These are phyloP conservation scores for Pimpla rufipes DNA, from an alignment of 2,888 invertebrate genomes.

Conservation along the genomic window DNA sequence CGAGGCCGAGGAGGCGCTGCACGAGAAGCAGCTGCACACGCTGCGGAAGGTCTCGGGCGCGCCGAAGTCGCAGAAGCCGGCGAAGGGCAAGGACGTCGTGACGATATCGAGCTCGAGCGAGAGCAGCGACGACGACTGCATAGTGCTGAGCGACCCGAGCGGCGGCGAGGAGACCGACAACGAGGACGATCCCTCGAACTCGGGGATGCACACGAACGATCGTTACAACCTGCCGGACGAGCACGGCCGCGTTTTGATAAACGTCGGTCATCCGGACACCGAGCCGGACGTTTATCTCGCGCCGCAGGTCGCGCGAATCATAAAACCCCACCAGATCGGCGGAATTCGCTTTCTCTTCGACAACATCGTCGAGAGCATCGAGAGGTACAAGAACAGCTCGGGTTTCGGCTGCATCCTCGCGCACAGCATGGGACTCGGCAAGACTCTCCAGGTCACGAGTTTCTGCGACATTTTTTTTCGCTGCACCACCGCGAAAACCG, in stretches of 20 bases:
- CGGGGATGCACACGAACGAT: constrained; percentile 97
- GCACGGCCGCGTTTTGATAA: constrained; percentile 94
- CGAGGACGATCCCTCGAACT: constrained; percentile 95
- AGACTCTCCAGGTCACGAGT: constrained; percentile 97
- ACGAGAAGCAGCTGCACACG: constrained; percentile 80
- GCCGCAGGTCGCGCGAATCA: constrained; percentile 95
- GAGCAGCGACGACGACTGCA: constrained; percentile 94
- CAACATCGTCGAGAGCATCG: constrained; percentile 97
- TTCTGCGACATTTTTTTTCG: constrained; percentile 98
- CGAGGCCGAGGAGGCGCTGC: constrained; percentile 79
- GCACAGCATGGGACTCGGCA: constrained; percentile 99
- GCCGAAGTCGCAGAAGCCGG: constrained; percentile 77
- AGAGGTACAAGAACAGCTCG: constrained; percentile 91
- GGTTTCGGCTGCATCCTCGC: constrained; percentile 99
- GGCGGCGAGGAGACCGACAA: constrained; percentile 92
- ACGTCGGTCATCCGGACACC: constrained; percentile 96
- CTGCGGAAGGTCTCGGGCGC: constrained; percentile 76
- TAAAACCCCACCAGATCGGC: constrained; percentile 99
- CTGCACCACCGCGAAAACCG: constrained; percentile 94
- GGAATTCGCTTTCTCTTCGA: constrained; percentile 98
- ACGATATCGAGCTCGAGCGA: constrained; percentile 91
- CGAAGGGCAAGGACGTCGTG: constrained; percentile 87
- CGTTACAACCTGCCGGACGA: constrained; percentile 96
- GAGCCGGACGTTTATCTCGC: constrained; percentile 97
- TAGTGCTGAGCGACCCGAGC: constrained; percentile 94